phyloP scores from a whole-genome alignment of 1,140 invertebrate genomes.

The Triops longicaudatus region DNA sequence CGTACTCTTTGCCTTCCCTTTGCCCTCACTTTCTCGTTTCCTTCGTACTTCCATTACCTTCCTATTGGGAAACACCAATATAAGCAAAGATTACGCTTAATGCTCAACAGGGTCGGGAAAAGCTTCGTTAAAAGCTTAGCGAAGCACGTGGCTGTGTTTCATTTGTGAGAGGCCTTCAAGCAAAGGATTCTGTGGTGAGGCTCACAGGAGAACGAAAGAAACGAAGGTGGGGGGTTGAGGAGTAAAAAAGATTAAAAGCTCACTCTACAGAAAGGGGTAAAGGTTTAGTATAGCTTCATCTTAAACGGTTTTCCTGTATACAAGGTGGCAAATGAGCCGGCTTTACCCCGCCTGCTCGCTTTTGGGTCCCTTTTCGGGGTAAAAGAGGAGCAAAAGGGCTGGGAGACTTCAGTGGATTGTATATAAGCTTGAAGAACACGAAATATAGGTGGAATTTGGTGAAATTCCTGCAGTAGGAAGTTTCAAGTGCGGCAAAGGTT shows the following conservation, averaged over 20 bases:
- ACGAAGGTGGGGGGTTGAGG: neutral
- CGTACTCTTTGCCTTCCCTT: neutral
- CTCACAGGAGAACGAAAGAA: neutral
- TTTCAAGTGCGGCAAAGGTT: too few relatives aligned
- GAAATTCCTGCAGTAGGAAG: too few relatives aligned
- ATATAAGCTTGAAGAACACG: too few relatives aligned
- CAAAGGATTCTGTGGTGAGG: neutral
- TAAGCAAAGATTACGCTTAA: neutral
- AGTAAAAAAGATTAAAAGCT: neutral
- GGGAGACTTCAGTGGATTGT: too few relatives aligned
- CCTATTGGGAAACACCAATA: neutral
- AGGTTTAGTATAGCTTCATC: neutral
- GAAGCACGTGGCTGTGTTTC: neutral
- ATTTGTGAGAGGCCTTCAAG: neutral
- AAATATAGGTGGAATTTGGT: too few relatives aligned
- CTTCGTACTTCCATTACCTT: neutral
- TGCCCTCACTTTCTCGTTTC: neutral
- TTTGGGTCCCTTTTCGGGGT: too few relatives aligned
- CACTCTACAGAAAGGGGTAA: neutral
- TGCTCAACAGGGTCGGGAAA: neutral
- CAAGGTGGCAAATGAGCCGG: conserved; percentile 6
- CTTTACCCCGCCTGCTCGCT: neutral
- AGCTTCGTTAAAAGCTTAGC: neutral
- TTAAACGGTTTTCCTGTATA: conserved; percentile 15
- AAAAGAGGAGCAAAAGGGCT: too few relatives aligned